These are phyloP conservation scores for Calypte anna DNA, from an alignment of 2,113 vertebrate genomes.

Conservation along the genomic window DNA sequence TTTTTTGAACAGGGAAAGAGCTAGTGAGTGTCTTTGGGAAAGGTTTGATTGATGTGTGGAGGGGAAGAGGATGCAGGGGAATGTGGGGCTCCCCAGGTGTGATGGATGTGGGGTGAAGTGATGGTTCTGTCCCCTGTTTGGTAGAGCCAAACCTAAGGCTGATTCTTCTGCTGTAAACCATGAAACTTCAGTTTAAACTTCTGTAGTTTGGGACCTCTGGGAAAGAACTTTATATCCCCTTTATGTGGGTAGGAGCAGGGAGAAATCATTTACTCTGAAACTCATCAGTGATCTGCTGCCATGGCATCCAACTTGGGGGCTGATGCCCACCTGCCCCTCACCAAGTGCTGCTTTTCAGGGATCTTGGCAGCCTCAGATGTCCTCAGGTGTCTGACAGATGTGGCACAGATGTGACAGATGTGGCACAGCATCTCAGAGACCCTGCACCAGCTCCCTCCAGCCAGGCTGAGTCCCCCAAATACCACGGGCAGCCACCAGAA, in stretches of 20 bases:
- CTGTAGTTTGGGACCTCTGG: not conserved
- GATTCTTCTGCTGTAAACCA: not conserved
- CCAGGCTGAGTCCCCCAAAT: not conserved
- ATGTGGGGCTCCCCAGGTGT: rapidly evolving
- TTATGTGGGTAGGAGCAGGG: not conserved
- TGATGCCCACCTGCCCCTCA: not conserved
- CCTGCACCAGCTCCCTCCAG: not conserved
- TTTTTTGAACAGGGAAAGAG: constrained; percentile 44
- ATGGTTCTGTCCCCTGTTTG: not conserved
- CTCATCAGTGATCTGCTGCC: not conserved
- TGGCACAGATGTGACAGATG: not conserved
- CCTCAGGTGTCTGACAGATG: not conserved
- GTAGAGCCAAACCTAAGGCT: not conserved
- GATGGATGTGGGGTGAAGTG: not conserved
- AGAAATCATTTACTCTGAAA: not conserved
- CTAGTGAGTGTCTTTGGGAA: constrained; percentile 27
- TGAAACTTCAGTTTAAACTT: not conserved
- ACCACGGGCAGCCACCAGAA: rapidly evolving
- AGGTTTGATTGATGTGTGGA: not conserved
- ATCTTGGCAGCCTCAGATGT: rapidly evolving
- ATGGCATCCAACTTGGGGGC: rapidly evolving
- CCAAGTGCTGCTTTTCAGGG: not conserved
- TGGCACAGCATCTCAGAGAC: not conserved
- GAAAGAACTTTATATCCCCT: not conserved
- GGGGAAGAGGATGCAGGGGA: not conserved